Conservation (phyloP, 1,140 invertebrate genomes). For the Coenobita brevimanus region DNA sequence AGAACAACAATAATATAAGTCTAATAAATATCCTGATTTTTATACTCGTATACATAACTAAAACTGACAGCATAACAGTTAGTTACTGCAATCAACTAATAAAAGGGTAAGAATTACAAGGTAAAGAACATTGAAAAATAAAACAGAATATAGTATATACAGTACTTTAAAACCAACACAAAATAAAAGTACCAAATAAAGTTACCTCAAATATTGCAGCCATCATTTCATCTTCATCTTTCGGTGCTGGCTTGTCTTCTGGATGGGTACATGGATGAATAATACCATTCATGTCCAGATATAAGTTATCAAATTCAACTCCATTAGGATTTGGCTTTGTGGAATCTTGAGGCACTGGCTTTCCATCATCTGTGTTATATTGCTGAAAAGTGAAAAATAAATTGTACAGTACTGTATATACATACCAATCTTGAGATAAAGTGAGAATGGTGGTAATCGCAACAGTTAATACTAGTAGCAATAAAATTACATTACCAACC, state of each 20-base stretch:
- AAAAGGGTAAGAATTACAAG: too few species aligned
- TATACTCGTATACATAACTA: too few species aligned
- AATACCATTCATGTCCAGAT: constrained; percentile 99
- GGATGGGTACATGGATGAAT: constrained; percentile 99
- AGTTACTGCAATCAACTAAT: too few species aligned
- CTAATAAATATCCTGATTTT: too few species aligned
- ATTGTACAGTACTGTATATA: constrained; percentile 72
- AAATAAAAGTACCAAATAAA: neutral
- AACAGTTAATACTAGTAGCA: too few species aligned
- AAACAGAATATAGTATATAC: neutral
- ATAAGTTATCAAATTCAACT: constrained; percentile 98
- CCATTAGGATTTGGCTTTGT: constrained; percentile 96
- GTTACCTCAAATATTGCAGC: constrained; percentile 93
- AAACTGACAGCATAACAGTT: too few species aligned
- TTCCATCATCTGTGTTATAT: constrained; percentile 75
- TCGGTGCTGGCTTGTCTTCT: constrained; percentile 97
- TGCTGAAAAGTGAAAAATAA: constrained; percentile 72
- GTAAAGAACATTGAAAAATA: too few species aligned
- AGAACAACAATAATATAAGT: too few species aligned
- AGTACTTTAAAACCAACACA: too few species aligned
- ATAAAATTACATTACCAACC: too few species aligned
- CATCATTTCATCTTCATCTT: constrained; percentile 99
- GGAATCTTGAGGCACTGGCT: constrained; percentile 83
- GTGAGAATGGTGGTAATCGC: too few species aligned
- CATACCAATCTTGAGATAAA: too few species aligned